Evolutionary conservation across 2,888 invertebrate genomes (phyloP), one percentile per base, ranked within the genome.

Genomic region (Auanema sp.): DNA sequence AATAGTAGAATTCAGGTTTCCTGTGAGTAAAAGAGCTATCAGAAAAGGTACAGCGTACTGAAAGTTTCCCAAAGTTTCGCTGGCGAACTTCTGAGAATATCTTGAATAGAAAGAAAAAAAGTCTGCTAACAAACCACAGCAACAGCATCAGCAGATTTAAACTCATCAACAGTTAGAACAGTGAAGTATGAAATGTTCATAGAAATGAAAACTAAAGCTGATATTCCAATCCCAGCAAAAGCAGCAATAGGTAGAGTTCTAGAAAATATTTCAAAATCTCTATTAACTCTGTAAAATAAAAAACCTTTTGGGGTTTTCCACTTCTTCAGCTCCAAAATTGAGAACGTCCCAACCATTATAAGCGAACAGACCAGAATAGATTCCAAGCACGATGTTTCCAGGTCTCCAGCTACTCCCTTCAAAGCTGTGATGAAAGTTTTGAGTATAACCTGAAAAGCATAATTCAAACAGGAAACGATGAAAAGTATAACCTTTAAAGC

Each of bases 181-280:
- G 91, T 90, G 85, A 93, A 92, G 86, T 94, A 94, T 43, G 93
- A 92, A 74, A 93, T 87, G 85, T 94, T 94, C 10, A 92, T 91
- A 80, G 92, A 85, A 55, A 92, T 91, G 85, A 93, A 94, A 64
- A 93, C 71, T 6, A 67, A 43, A 0, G 77, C 76, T 1, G 80
- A 73, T 12, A 78, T 72, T 2, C 52, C 57, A 10, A 80, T 78
- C 24, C 80, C 79, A 55, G 71, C 64, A 49, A 78, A 64, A 2
- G 76, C 78, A 3, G 79, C 77, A 25, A 80, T 69, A 6, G 80
- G 80, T 10, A 80, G 51, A 1, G 75, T 80, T 60, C 79, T 78
- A 60, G 40, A 73, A 51, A 12, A 8, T 18, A 23, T 2, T 11
- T 52, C 24, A 52, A 47, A 18, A 10, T 47, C 10, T 10, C 3